Evolutionary conservation across 2,113 vertebrate genomes (phyloP).

Genomic region (Psilopsiagon aymara): DNA sequence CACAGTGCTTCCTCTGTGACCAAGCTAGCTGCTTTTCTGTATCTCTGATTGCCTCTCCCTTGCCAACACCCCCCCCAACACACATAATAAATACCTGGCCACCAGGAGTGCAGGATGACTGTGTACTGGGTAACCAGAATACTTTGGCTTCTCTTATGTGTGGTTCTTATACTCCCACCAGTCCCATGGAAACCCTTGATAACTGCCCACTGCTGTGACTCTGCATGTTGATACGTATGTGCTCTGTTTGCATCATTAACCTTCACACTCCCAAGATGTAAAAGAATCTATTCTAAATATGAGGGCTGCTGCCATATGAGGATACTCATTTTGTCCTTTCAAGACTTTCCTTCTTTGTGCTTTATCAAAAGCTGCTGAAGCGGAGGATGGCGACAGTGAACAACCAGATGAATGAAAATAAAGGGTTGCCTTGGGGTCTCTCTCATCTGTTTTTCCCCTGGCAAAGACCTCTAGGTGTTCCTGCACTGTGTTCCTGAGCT

Average conservation of each 20-base stretch:
- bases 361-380: neutral
- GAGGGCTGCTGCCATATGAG: neutral
- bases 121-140: neutral
- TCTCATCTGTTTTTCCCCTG: neutral
- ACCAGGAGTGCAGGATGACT: neutral
- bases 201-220: neutral
- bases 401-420: neutral
- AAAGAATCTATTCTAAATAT: neutral
- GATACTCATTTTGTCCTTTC: neutral
- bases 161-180: neutral
- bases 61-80: neutral
- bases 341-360: neutral
- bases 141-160: neutral
- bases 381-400: neutral
- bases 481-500: neutral
- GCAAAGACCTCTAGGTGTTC: neutral
- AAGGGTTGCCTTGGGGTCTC: neutral
- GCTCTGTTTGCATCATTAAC: rapidly evolving
- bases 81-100: neutral
- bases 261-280: neutral
- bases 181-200: neutral
- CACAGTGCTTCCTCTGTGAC: neutral
- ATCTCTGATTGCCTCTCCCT: neutral
- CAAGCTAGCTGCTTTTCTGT: neutral
- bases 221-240: neutral